These are phyloP conservation scores for Epirrita christyi DNA, from an alignment of 2,888 invertebrate species.

Conservation along the genomic window DNA sequence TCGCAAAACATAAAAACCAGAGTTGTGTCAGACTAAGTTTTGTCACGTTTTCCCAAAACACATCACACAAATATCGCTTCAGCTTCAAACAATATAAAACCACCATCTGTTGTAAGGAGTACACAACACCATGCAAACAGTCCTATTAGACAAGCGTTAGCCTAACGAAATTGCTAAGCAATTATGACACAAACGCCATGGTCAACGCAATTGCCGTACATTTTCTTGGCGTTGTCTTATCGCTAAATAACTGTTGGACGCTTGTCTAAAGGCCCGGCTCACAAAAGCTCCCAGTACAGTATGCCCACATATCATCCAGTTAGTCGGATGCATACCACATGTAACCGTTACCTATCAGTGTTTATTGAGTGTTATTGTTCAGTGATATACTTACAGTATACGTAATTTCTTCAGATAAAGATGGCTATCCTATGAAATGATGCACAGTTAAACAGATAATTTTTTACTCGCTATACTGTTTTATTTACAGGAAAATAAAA, in stretches of 20 bases:
- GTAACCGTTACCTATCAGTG: slow-evolving; percentile 71
- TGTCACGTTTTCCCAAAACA: slow-evolving; percentile 61
- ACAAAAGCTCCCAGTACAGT: slow-evolving; percentile 48
- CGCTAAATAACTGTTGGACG: slow-evolving; percentile 7
- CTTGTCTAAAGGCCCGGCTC: slow-evolving; percentile 42
- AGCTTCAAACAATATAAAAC: slow-evolving; percentile 58
- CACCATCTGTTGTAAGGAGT: slow-evolving; percentile 74
- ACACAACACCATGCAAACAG: slow-evolving; percentile 75
- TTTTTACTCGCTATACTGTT: slow-evolving; percentile 85
- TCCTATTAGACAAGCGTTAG: slow-evolving; percentile 47
- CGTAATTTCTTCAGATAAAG: slow-evolving; percentile 85
- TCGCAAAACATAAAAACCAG: not conserved
- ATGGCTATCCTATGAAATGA: slow-evolving; percentile 90
- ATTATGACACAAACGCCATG: not conserved
- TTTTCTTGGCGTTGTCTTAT: not conserved
- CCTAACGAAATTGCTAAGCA: slow-evolving; percentile 3
- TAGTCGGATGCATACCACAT: slow-evolving; percentile 35
- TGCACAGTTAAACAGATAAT: slow-evolving; percentile 91
- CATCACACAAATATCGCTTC: slow-evolving; percentile 54
- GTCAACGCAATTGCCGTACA: not conserved
- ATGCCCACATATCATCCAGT: slow-evolving; percentile 24
- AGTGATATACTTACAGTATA: slow-evolving; percentile 85
- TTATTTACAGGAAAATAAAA: slow-evolving; percentile 80
- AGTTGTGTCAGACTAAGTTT: not conserved
- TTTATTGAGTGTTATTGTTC: slow-evolving; percentile 83